Evolutionary conservation across 2,888 invertebrate genomes (phyloP).

Genomic region (Drosophila mercatorum): DNA sequence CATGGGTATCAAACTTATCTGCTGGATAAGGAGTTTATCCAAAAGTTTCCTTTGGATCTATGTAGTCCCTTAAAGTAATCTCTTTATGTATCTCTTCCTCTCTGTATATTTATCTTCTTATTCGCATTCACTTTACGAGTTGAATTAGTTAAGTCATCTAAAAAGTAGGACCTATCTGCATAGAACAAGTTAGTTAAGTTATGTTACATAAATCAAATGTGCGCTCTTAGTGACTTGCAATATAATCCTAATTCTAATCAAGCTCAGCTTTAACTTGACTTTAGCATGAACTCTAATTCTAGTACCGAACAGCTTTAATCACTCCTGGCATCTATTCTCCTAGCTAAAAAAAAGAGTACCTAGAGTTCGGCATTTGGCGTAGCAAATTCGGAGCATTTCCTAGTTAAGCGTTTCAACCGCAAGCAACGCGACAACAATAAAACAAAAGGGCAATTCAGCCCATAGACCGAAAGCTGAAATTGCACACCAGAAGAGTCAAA

Average conservation of each 20-base stretch:
- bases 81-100: not conserved
- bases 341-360: slow-evolving; percentile 15
- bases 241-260: not conserved
- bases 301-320: too few species aligned
- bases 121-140: not conserved
- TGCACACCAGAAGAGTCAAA: slow-evolving; percentile 54
- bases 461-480: slow-evolving; percentile 60
- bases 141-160: not conserved
- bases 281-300: too few species aligned
- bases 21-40: slow-evolving; percentile 1
- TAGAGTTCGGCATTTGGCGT: slow-evolving; percentile 2
- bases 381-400: slow-evolving; percentile 13
- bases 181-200: not conserved
- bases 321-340: too few species aligned
- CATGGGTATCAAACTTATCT: not conserved
- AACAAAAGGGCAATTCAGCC: slow-evolving; percentile 49
- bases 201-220: not conserved
- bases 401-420: slow-evolving; percentile 70
- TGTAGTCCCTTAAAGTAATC: not conserved
- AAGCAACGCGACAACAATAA: slow-evolving; percentile 36
- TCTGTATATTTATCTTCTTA: not conserved
- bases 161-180: not conserved
- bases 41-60: not conserved
- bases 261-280: too few species aligned
- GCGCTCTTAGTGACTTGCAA: too few species aligned